Conservation (phyloP, 1,140 invertebrate genomes). For the Neodiprion lecontei region DNA sequence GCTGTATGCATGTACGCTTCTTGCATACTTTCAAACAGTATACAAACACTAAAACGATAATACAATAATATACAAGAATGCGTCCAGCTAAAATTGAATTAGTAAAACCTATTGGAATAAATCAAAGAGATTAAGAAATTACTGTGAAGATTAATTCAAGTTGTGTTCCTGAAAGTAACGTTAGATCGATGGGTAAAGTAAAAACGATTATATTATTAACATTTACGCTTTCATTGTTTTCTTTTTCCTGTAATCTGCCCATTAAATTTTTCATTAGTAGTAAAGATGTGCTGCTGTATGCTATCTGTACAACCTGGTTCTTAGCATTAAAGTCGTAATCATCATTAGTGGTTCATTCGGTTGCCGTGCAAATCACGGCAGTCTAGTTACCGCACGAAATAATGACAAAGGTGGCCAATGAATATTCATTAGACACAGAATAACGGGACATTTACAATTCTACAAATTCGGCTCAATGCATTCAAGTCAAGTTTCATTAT, state of each 20-base stretch:
- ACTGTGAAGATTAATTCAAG: conserved; percentile 46
- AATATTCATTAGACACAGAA: no score
- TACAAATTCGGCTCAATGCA: no score
- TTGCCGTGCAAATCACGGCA: conserved; percentile 39
- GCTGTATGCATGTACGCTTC: not conserved
- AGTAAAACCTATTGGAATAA: conserved; percentile 61
- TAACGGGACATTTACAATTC: no score
- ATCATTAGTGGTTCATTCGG: conserved; percentile 23
- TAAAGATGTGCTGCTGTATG: conserved; percentile 31
- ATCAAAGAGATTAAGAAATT: conserved; percentile 56
- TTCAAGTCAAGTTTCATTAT: no score
- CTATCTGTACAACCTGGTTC: conserved; percentile 33
- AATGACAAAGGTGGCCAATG: conserved; percentile 27
- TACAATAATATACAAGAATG: conserved; percentile 46
- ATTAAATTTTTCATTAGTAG: conserved; percentile 41
- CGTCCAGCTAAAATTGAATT: conserved; percentile 55
- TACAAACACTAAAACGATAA: conserved; percentile 41
- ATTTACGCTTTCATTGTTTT: conserved; percentile 33
- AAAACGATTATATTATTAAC: conserved; percentile 31
- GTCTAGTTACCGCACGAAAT: conserved; percentile 27
- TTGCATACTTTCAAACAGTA: not conserved
- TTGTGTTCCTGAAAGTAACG: conserved; percentile 61
- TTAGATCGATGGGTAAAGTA: conserved; percentile 51
- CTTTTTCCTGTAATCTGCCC: conserved; percentile 48
- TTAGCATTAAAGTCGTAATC: conserved; percentile 23